A percentile compares a stretch with the other conserved stretches of the same genome.
phyloP scores from a whole-genome alignment of 2,888 invertebrate genomes.

The Torymus texanus region DNA sequence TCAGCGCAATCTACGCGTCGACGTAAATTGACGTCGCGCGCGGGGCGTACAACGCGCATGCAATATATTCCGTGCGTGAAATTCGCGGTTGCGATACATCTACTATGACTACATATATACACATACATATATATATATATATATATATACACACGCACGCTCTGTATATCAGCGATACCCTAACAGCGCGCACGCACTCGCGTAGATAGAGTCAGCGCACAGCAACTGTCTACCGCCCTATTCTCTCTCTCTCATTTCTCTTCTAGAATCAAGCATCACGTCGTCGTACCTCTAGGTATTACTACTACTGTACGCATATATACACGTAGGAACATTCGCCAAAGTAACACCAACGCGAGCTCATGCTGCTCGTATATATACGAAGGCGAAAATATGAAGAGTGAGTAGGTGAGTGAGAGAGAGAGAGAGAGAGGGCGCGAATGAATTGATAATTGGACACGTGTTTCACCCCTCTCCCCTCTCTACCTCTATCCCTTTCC shows the following conservation, averaged over 20 bases:
- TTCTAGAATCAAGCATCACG: slow-evolving; percentile 16
- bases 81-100: slow-evolving; percentile 21
- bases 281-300: neutral
- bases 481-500: neutral
- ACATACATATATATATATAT: too few relatives aligned
- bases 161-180: neutral
- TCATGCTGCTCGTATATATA: neutral
- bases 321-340: neutral
- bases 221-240: slow-evolving; percentile 8
- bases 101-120: neutral
- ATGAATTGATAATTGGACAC: slow-evolving; percentile 72
- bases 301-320: neutral
- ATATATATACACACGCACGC: too few relatives aligned
- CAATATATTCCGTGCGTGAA: slow-evolving; percentile 43
- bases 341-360: too few relatives aligned
- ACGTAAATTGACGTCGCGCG: slow-evolving; percentile 37
- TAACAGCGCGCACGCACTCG: too few relatives aligned
- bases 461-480: slow-evolving; percentile 63
- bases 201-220: neutral
- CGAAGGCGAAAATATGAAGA: neutral
- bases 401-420: slow-evolving; percentile 11
- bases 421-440: slow-evolving; percentile 23
- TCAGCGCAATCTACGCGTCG: slow-evolving; percentile 41
- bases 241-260: neutral
- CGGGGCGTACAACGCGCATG: slow-evolving; percentile 6